phyloP scores from a whole-genome alignment of 2,113 vertebrate genomes.

The Cololabis saira region DNA sequence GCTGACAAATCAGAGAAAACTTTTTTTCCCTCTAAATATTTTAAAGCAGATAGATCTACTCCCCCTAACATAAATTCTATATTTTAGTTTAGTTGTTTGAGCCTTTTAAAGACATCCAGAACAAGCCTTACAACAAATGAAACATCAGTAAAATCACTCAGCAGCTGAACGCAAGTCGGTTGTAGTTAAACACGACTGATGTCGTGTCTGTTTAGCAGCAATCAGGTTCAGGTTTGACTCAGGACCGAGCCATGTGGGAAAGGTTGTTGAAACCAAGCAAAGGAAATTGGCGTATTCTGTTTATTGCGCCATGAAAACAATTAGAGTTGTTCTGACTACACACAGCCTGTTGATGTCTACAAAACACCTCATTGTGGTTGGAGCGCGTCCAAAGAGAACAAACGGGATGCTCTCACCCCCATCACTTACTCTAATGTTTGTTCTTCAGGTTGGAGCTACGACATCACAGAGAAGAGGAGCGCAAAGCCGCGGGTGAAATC shows the following conservation, averaged over 20 bases:
- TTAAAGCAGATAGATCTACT: too few species aligned
- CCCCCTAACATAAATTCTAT: too few species aligned
- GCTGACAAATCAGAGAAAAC: too few species aligned
- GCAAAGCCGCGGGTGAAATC: conserved; percentile 95
- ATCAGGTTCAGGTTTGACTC: conserved; percentile 28
- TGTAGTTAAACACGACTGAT: neutral
- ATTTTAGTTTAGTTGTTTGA: too few species aligned
- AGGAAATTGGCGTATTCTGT: conserved; percentile 62
- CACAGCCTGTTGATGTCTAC: conserved; percentile 65
- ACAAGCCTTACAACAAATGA: too few species aligned
- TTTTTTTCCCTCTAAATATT: too few species aligned
- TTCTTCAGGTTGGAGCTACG: conserved; percentile 93
- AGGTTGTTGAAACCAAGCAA: conserved; percentile 67
- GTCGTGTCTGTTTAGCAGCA: neutral
- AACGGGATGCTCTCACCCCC: conserved; percentile 29
- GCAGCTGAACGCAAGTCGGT: neutral
- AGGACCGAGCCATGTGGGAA: conserved; percentile 61
- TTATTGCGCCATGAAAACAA: conserved; percentile 69
- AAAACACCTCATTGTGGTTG: conserved; percentile 70
- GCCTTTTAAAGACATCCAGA: too few species aligned
- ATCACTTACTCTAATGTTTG: conserved; percentile 62
- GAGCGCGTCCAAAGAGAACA: conserved; percentile 58
- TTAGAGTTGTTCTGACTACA: conserved; percentile 63
- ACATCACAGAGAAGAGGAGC: conserved; percentile 89
- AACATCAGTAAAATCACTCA: too few species aligned